phyloP scores from a whole-genome alignment of 2,113 vertebrate species.

The Bettongia penicillata region DNA sequence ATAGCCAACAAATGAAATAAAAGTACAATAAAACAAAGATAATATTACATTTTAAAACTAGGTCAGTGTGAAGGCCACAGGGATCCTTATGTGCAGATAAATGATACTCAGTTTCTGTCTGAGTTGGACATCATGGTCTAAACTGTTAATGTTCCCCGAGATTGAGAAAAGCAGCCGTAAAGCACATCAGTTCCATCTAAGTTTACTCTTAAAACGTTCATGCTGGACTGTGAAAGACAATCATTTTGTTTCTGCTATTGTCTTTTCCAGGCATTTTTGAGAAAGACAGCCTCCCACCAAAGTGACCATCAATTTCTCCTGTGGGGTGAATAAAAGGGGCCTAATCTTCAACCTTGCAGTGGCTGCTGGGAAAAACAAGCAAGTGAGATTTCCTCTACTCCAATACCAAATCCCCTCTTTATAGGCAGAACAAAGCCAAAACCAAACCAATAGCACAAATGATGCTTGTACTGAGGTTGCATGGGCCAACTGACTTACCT shows the following conservation, averaged over 20 bases:
- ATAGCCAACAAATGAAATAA: neutral
- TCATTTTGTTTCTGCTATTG: neutral
- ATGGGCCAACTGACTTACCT: conserved; percentile 89
- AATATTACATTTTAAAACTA: neutral
- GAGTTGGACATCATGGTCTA: neutral
- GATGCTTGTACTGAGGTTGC: conserved; percentile 1
- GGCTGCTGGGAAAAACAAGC: neutral
- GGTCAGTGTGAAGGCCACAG: neutral
- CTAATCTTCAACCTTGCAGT: neutral
- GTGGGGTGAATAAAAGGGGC: neutral
- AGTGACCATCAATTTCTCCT: neutral
- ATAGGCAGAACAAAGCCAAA: conserved; percentile 7
- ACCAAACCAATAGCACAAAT: neutral
- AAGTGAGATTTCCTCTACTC: neutral
- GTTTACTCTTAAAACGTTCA: neutral
- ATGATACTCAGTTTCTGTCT: neutral
- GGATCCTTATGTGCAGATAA: neutral
- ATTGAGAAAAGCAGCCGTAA: neutral
- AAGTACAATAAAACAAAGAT: neutral
- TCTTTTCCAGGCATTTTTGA: neutral
- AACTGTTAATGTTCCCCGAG: neutral
- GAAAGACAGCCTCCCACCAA: neutral
- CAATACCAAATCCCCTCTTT: neutral
- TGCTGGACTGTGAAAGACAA: neutral
- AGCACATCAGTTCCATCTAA: neutral